Base-by-base conservation (phyloP, 2,113 vertebrate species). In the Sinocyclocheilus grahami region DNA sequence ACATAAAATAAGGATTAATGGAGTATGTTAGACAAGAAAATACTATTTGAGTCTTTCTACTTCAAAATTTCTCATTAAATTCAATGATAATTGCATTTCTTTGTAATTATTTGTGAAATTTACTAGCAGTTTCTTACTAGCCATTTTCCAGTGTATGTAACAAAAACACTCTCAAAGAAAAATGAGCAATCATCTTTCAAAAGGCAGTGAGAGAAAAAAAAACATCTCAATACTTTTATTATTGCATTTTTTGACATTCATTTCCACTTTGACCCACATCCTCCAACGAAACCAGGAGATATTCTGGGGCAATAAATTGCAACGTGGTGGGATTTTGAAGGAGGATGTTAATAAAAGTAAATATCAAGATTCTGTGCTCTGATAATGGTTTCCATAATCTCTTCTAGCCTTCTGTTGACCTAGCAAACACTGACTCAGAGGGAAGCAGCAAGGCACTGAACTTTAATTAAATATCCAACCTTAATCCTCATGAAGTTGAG, bases 381-480 rank as follows among this genome's bases (percentile, higher is more conserved):
- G 89, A 91, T 87, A 90, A 86, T 62, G 37, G 82, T 86, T 81
- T 75, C 85, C 69, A 84, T 88, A 30, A 4, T 58, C 33, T 82
- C 51, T 51, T 58, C 65, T 51, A n/a, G 33, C 77, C 78, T 51
- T 5, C 39, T 39, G 63, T 82, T 87, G 78, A 60, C 67, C 78
- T 14, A 84, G 83, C 77, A 89, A 88, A 90, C 85, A 85, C 72
- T 71, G 46, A 58, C 37, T 58, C 63, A 63, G 5, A 86, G 33
- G 33, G 37, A 78, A 74, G 74, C 48, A 79, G 20, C 62, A 74
- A 75, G 37, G 55, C 58, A 39, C 78, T 69, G 51, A 86, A 39
- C 77, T 85, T 80, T 88, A 87, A 90, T 89, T 86, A 89, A 89
- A 89, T 85, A 84, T 78, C 86, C 86, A 85, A 75, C 51, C 10